Base-by-base conservation (phyloP, 2,113 vertebrate species). In the Beaufortia kweichowensis region DNA sequence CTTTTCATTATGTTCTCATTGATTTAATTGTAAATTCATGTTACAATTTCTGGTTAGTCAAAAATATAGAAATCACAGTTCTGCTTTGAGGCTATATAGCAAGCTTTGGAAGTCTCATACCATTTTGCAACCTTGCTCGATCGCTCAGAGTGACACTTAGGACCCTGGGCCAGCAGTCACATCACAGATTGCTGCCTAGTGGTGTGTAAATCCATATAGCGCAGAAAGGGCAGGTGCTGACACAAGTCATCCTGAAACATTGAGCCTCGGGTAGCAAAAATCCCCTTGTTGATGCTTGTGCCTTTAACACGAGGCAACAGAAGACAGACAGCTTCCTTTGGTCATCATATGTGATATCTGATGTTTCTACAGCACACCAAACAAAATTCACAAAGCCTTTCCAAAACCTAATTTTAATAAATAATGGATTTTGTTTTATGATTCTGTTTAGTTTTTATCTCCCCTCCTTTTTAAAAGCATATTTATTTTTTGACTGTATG, bases 191-290 rank as follows among this genome's bases (percentile, higher is more conserved):
- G 63, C 62, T 56, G 84, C 74, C 71, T 81, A 81, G 59, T 74
- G 80, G 79, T 75, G 80, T 70, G 43, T 76, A 75, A 79, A 64
- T 28, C 78, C 41, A 68, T 82, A 79, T 84, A 83, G 83, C 67
- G 59, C 75, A 67, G n/a, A 26, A 43, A 48, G 23, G 29, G 29
- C 74, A 75, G 15, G 21, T 56, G 55, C 70, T 57, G 33, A 67
- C 70, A 53, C 78, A 79, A 41, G 56, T 55, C 43, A 35, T 59
- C n/a, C 26, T 31, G 61, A 57, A 24, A 65, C 19, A 48, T 46
- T 26, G 31, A 39, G 67, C 57, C n/a, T 46, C 71, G 14, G 46
- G 43, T 39, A 53, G 24, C 15, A 39, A 19, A 55, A 76, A 48
- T 65, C 59, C 74, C 17, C 65, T 31, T 12, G 43, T 29, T 48